Evolutionary conservation across 1,140 invertebrate species (phyloP), one percentile per base, ranked within the genome.

Genomic region (Eulimnadia texana): DNA sequence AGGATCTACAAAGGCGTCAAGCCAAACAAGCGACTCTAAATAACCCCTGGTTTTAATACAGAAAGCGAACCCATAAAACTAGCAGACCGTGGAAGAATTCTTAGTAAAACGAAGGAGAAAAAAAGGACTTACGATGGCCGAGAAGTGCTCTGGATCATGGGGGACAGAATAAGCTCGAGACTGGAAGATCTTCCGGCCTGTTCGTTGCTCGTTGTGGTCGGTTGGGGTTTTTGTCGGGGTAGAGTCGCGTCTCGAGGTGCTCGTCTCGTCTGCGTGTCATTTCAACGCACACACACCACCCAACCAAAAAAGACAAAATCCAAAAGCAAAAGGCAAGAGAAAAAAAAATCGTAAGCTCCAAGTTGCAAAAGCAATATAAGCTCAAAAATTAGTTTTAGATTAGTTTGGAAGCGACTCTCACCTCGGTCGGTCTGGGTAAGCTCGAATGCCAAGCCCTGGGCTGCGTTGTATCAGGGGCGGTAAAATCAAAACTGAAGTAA

Each of bases 101-200:
- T n/a, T n/a, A n/a, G n/a, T n/a, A n/a, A n/a, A 10, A 28, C 53
- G 19, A 10, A 23, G 55, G 54, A 22, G 19, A 42, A 57, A 23
- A 19, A 27, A 33, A 50, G 19, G n/a, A 57, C 22, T 62, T 56
- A 33, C 49, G 50, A n/a, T 24, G 22, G 57, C 66, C 66, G 64
- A 23, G 67, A 56, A 28, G 68, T 67, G 58, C 68, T 70, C 62
- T 70, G 67, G 57, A 69, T 69, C 61, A 70, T 65, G 50, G 68
- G 68, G 49, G 67, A 68, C 50, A 70, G 61, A 59, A 70, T 68
- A 50, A 70, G 64, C 62, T 70, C 68, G 58, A 70, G 61, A 55
- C 68, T 69, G 54, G 68, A 64, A 16, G 67, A 67, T 61, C 67
- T 60, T 50, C 56, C 55, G 50, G 62, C 42, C 47, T 61, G 51